Evolutionary conservation across 2,888 invertebrate genomes (phyloP), one percentile per base, ranked within the genome.

Genomic region (Galeopsomyia nigrocyanea): DNA sequence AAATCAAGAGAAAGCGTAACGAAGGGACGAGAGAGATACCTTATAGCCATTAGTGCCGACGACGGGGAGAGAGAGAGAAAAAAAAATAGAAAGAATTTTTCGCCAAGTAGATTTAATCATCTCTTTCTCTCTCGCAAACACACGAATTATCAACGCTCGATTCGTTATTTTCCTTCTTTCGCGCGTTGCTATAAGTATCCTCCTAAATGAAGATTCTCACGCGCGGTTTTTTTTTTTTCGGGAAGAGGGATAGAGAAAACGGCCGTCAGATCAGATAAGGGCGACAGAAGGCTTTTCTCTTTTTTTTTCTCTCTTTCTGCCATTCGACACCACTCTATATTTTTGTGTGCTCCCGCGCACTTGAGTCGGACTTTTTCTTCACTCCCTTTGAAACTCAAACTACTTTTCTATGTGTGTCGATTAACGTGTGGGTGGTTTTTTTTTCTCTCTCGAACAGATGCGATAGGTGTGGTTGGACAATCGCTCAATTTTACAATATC

Each of bases 211-310:
- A 26, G 26, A 26, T 26, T 26, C 5, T 26, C 21, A 47, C 22
- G 60, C 10, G 19, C n/a, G 17, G 39, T 58, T 60, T 16, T 2
- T 26, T 26, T 26, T 2, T 26, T 5, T 22, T 46, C 6, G 51
- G 49, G 17, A 19, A 3, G 3, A 16, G 56, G 19, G 46, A n/a
- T n/a, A 46, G 58, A n/a, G 9, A 53, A 13, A 53, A 10, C 19
- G 55, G 21, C 2, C 17, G 55, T 66, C 39, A n/a, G 50, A 71
- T 71, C 62, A 66, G 71, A 66, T 71, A 66, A 66, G 65, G 53
- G 3, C 57, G 14, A 53, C 47, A 17, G 60, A 60, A 55, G 49
- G 17, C 55, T 60, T 5, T 5, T 26, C 26, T 26, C 26, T 5
- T 60, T 5, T 5, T 26, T 5, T 26, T 5, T 5, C 26, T 3